Evolutionary conservation across 2,797 vertebrate species (phyloP), one percentile per base, ranked within the genome.

Genomic region (Galagoides demidoff): DNA sequence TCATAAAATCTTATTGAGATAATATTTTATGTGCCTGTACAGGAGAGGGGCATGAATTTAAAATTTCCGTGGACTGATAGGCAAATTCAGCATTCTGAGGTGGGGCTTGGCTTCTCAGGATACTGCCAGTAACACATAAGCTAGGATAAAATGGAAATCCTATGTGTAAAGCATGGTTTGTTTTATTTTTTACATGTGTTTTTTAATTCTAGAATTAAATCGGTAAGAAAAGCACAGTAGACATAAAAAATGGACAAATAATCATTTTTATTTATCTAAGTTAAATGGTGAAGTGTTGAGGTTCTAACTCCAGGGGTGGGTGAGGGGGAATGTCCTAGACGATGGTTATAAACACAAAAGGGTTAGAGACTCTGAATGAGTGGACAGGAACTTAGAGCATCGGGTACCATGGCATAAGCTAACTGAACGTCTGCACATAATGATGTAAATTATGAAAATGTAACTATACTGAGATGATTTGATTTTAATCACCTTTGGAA

Each of bases 261-360:
- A 17, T 70, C 7, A 23, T 92, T 95, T 93, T 57, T 95, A 49
- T 70, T 96, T 73, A 74, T 37, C 19, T 91, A n/a, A 70, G 57
- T 57, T 96, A 95, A 83, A 23, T 82, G 34, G 39, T 86, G 29
- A 86, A 76, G 89, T 86, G 81, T 90, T 66, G 70, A 78, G 45
- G 49, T 82, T 39, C 63, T 59, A 23, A 86, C 11, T 43, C 57
- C 76, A 61, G 45, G 43, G 68, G 70, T 39, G 39, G 5, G 39
- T 39, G 39, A 39, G 39, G 66, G 14, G 19, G 79, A 31, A 77
- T 29, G 34, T 55, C 70, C 77, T 79, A 79, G 78, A 43, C 39
- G 77, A 79, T 63, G 19, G 16, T 55, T n/a, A 27, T 19, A 83
- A 70, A 43, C 55, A 23, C 27, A 70, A 34, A 79, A 17, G 19